phyloP scores from a whole-genome alignment of 2,113 vertebrate genomes.

The Burhinus oedicnemus region DNA sequence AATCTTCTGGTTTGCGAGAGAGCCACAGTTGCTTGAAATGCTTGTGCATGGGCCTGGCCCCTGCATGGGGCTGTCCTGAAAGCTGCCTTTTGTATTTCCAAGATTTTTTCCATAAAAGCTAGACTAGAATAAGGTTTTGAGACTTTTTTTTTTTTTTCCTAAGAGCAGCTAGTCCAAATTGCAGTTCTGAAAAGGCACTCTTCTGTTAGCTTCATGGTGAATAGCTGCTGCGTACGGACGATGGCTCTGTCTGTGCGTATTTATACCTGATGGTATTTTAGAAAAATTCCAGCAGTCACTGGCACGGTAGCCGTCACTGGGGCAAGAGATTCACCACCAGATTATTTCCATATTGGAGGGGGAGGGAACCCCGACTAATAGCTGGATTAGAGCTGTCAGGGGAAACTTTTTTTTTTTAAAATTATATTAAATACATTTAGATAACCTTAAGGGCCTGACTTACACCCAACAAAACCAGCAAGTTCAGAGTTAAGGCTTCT shows the following conservation, averaged over 20 bases:
- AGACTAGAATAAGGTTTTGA: not conserved
- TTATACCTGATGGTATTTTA: not conserved
- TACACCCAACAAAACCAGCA: not conserved
- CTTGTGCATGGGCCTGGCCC: not conserved
- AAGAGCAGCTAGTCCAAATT: not conserved
- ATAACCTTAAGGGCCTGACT: constrained; percentile 46
- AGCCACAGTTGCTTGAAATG: not conserved
- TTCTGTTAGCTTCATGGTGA: not conserved
- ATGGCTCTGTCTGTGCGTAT: not conserved
- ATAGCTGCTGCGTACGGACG: not conserved
- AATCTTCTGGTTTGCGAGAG: not conserved
- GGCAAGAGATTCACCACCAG: not conserved
- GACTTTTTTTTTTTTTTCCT: not conserved
- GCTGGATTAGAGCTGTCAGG: not conserved
- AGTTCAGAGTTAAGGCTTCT: constrained; percentile 44
- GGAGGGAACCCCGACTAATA: not conserved
- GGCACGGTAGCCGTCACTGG: not conserved
- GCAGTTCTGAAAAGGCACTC: not conserved
- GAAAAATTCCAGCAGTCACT: not conserved
- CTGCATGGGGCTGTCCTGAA: not conserved
- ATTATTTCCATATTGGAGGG: not conserved
- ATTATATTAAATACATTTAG: not conserved
- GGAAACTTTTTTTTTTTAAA: not conserved
- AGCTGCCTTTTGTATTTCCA: not conserved
- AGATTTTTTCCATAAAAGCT: not conserved